Evolutionary conservation across 2,797 vertebrate species (phyloP).

Genomic region (Thalassophryne amazonica): DNA sequence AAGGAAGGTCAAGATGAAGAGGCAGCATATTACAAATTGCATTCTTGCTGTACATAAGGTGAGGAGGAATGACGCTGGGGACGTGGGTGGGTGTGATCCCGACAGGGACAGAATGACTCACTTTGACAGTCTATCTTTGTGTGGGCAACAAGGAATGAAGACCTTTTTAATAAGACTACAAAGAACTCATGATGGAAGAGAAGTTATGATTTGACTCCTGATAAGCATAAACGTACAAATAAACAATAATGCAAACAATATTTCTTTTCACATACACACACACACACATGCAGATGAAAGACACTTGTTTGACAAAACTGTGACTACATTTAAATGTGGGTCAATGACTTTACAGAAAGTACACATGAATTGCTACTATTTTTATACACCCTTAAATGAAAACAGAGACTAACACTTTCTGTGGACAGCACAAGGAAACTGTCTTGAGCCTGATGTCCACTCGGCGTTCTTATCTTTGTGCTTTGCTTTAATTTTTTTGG

Average conservation of each 20-base stretch:
- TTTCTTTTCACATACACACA: not conserved
- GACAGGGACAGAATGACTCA: constrained; percentile 33
- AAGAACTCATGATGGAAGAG: not conserved
- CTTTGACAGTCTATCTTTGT: constrained; percentile 7
- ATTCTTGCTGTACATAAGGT: constrained; percentile 26
- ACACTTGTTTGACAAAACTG: constrained; percentile 36
- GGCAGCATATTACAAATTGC: constrained; percentile 45
- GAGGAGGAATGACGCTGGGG: constrained; percentile 23
- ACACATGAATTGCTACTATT: constrained; percentile 31
- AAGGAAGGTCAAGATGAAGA: constrained; percentile 10
- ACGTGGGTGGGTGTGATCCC: constrained; percentile 28
- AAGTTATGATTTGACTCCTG: constrained; percentile 4
- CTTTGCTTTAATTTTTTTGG: too few relatives aligned
- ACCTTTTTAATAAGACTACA: constrained; percentile 17
- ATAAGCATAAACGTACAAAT: not conserved
- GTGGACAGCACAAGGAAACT: constrained; percentile 29
- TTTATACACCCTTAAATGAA: constrained; percentile 46
- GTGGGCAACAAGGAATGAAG: constrained; percentile 26
- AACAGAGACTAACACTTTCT: constrained; percentile 42
- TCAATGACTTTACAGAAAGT: constrained; percentile 41
- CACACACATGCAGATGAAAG: constrained; percentile 11
- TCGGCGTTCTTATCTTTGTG: not conserved
- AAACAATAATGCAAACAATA: not conserved
- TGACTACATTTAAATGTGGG: constrained; percentile 42
- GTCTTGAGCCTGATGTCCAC: not conserved